Percentiles rank a stretch among this genome's conserved stretches.
phyloP scores from a whole-genome alignment of 2,113 vertebrate genomes.

The Budorcas taxicolor region DNA sequence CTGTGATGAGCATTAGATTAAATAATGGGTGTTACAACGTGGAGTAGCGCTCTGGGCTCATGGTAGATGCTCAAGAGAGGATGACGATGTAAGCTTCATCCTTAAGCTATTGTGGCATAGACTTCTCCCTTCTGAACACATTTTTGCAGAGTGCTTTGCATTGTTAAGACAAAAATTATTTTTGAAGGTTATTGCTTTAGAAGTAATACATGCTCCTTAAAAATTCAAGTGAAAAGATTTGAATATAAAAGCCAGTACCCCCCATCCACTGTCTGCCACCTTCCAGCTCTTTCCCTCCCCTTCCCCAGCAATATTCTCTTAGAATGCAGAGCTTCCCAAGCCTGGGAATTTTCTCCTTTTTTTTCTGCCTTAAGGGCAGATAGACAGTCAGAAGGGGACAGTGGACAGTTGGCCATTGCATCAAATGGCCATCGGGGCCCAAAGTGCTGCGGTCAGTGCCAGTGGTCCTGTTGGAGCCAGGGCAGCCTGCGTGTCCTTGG shows the following conservation, averaged over 20 bases:
- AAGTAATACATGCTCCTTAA: neutral
- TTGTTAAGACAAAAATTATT: conserved; percentile 2
- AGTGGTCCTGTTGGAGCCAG: neutral
- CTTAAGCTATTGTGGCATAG: neutral
- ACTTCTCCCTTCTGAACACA: neutral
- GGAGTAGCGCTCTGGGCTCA: neutral
- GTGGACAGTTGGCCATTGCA: neutral
- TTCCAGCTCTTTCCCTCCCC: neutral
- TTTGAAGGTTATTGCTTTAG: neutral
- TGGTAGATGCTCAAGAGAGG: neutral
- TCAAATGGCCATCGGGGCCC: neutral
- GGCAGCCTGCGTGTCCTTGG: neutral
- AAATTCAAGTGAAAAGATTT: neutral
- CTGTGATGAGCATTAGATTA: neutral
- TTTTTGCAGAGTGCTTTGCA: neutral
- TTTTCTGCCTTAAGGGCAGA: neutral
- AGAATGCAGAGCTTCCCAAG: neutral
- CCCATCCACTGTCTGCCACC: neutral
- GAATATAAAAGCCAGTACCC: neutral
- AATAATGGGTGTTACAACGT: neutral
- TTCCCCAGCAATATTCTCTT: neutral
- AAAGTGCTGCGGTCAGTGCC: neutral
- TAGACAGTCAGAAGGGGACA: neutral
- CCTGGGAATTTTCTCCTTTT: neutral
- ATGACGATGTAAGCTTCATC: neutral